Conservation (phyloP, 2,888 invertebrate genomes). For the Eugnorisma glareosa region DNA sequence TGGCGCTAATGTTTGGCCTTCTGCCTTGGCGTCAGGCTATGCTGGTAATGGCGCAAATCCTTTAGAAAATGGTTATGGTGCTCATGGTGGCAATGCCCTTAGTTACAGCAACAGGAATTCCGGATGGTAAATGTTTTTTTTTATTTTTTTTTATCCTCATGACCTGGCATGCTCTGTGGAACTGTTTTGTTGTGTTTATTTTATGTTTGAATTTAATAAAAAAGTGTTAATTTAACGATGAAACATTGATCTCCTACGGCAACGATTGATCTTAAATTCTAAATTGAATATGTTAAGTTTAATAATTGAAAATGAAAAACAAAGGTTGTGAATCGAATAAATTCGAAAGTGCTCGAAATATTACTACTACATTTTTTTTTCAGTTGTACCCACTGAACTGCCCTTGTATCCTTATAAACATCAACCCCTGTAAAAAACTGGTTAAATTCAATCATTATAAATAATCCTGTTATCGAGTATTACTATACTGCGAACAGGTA, state of each 20-base stretch:
- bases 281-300: not conserved
- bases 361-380: not conserved
- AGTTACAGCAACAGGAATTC: constrained; percentile 35
- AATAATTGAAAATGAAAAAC: constrained; percentile 9
- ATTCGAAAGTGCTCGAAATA: constrained; percentile 3
- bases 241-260: not conserved
- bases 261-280: not conserved
- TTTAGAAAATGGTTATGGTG: constrained; percentile 19
- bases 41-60: constrained; percentile 13
- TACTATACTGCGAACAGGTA: not conserved
- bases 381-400: not conserved
- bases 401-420: not conserved
- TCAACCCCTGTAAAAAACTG: not conserved
- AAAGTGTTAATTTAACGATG: not conserved
- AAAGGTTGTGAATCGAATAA: not conserved
- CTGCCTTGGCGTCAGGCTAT: constrained; percentile 29
- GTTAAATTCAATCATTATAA: not conserved
- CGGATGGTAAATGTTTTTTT: constrained; percentile 65
- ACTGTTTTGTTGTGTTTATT: not conserved
- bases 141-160: too few relatives aligned
- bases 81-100: constrained; percentile 37
- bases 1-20: constrained; percentile 45
- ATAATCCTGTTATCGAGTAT: not conserved
- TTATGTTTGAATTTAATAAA: not conserved
- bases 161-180: not conserved